Conservation (phyloP, 2,888 invertebrate genomes). For the Nasonia oneida region DNA sequence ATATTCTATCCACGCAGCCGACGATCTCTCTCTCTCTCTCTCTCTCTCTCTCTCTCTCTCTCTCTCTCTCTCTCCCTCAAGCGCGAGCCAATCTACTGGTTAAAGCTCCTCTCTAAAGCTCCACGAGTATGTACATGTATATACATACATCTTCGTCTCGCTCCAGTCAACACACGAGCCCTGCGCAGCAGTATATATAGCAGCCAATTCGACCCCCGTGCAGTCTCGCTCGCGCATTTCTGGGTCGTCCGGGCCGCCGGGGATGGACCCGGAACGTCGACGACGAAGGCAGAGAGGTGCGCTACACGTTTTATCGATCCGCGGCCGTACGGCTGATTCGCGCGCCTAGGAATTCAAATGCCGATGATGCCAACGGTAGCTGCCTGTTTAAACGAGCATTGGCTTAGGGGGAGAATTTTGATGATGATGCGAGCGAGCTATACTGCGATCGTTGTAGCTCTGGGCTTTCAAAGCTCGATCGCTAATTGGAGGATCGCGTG, state of each 20-base stretch:
- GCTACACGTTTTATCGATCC: slow-evolving; percentile 40
- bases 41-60: neutral
- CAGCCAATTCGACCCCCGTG: neutral
- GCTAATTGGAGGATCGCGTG: no score
- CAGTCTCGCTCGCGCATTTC: slow-evolving; percentile 45
- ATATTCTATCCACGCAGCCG: slow-evolving; percentile 2
- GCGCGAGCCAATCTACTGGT: slow-evolving; percentile 14
- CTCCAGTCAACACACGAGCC: neutral
- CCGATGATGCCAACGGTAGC: neutral
- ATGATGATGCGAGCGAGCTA: neutral
- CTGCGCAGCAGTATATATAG: no score
- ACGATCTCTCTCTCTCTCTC: neutral
- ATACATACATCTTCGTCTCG: neutral
- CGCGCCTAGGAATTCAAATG: neutral
- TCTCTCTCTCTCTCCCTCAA: neutral
- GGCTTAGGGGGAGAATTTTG: neutral
- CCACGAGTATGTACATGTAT: neutral
- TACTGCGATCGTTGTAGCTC: no score
- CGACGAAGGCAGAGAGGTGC: slow-evolving; percentile 6
- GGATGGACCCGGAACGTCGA: slow-evolving; percentile 23
- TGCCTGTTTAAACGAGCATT: neutral
- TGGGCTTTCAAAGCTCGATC: no score
- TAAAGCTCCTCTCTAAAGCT: slow-evolving; percentile 29
- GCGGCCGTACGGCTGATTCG: neutral
- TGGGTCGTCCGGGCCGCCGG: slow-evolving; percentile 51